A percentile compares a stretch with the other conserved stretches of the same genome.
These are phyloP conservation scores for Sarcophilus harrisii DNA, from an alignment of 2,797 vertebrate species.

Conservation along the genomic window DNA sequence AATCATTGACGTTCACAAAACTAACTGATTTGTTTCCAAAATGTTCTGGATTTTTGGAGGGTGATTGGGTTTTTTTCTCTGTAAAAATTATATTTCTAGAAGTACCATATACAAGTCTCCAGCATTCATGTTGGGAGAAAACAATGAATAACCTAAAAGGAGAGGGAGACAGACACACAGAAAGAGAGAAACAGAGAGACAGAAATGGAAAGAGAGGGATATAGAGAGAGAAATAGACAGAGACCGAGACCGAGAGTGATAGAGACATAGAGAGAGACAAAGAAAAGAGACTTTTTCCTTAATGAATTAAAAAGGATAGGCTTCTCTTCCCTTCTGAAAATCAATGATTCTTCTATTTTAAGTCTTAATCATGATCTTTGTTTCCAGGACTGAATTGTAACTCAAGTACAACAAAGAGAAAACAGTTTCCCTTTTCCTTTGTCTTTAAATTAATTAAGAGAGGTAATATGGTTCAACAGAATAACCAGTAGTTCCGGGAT, in stretches of 20 bases:
- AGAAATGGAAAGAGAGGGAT: too few species aligned
- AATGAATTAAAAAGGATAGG: not conserved
- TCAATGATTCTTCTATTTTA: not conserved
- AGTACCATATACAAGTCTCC: not conserved
- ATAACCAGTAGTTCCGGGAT: not conserved
- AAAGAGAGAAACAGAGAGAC: too few species aligned
- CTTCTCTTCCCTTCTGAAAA: not conserved
- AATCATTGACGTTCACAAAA: not conserved
- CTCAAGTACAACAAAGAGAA: not conserved
- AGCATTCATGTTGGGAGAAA: not conserved
- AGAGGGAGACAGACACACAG: not conserved
- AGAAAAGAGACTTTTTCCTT: not conserved
- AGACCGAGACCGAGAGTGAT: too few species aligned
- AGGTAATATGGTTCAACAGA: not conserved
- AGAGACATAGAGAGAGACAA: too few species aligned
- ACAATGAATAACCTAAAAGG: not conserved
- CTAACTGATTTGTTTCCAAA: not conserved
- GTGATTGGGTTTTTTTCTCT: not conserved
- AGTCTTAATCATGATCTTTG: not conserved
- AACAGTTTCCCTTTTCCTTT: not conserved
- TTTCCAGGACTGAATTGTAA: not conserved
- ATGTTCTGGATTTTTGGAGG: not conserved
- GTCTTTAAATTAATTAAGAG: not conserved
- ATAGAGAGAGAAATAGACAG: too few species aligned
- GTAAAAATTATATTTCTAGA: not conserved